A percentile compares a stretch with the other conserved stretches of the same genome.
phyloP scores from a whole-genome alignment of 1,140 invertebrate genomes.

The Liolophura sinensis region DNA sequence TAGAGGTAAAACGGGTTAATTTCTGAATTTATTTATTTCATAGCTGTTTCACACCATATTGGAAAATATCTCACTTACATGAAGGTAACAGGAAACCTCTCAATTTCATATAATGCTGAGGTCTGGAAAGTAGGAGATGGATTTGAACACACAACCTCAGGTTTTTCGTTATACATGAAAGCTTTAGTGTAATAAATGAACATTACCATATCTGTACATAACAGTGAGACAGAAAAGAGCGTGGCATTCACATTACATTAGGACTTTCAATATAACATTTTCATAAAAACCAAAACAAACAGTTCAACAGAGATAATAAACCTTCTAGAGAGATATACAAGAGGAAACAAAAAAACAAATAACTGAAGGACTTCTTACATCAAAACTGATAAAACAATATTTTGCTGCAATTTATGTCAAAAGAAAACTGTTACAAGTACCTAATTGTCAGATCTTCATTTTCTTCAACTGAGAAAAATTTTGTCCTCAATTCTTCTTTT shows the following conservation, averaged over 20 bases:
- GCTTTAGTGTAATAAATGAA: no score
- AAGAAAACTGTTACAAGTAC: slow-evolving; percentile 17
- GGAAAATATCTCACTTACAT: neutral
- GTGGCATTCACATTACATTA: neutral
- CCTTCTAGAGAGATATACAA: neutral
- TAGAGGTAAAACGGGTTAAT: neutral
- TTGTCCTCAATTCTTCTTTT: slow-evolving; percentile 22
- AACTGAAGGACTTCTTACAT: neutral
- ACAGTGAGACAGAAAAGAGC: no score
- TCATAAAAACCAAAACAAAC: neutral
- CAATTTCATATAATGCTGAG: no score
- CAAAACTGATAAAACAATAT: neutral
- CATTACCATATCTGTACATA: no score
- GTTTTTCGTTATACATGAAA: no score
- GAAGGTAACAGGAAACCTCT: neutral
- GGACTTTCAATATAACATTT: neutral
- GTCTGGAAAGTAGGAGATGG: no score
- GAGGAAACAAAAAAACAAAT: neutral
- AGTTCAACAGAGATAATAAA: neutral
- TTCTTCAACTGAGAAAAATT: slow-evolving; percentile 29
- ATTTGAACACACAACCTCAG: no score
- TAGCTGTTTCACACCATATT: neutral
- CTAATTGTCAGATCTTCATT: slow-evolving; percentile 24
- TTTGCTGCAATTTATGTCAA: neutral
- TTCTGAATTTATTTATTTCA: neutral